Evolutionary conservation across 2,113 vertebrate species (phyloP).

Genomic region (Probosciger aterrimus): DNA sequence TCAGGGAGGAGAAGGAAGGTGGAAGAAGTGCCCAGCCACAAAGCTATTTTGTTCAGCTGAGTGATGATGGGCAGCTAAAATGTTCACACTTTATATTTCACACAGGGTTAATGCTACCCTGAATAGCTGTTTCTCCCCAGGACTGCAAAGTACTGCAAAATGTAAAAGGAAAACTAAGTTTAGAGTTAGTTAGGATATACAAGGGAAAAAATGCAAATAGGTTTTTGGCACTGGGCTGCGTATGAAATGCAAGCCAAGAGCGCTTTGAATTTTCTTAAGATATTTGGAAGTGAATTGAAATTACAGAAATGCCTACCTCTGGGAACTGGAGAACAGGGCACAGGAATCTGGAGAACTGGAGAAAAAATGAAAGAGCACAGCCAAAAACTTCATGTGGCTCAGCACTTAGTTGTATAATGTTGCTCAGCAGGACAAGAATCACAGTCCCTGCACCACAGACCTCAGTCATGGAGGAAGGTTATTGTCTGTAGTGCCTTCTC

Average conservation of each 20-base stretch:
- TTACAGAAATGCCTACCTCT: constrained; percentile 80
- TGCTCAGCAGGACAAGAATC: constrained; percentile 49
- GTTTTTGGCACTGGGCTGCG: constrained; percentile 59
- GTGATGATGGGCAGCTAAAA: constrained; percentile 20
- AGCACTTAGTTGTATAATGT: constrained; percentile 19
- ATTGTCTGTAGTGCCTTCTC: background rate
- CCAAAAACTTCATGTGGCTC: constrained; percentile 53
- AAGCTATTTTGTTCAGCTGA: constrained; percentile 25
- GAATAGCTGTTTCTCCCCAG: constrained; percentile 40
- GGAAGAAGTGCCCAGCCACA: background rate
- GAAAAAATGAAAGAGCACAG: constrained; percentile 10
- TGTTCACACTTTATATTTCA: constrained; percentile 37
- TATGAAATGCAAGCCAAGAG: constrained; percentile 58
- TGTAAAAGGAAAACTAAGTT: constrained; percentile 69
- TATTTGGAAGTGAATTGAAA: constrained; percentile 75
- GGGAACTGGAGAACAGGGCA: constrained; percentile 70
- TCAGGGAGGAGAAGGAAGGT: background rate
- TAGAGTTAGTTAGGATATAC: constrained; percentile 73
- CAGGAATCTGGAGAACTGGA: constrained; percentile 50
- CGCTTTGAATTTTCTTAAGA: constrained; percentile 71
- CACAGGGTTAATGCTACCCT: constrained; percentile 32
- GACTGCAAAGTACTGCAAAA: constrained; percentile 32
- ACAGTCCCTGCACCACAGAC: background rate
- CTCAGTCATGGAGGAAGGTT: background rate
- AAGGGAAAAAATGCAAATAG: constrained; percentile 74